Base-by-base conservation (phyloP, 2,113 vertebrate species). In the Petroica traversi region DNA sequence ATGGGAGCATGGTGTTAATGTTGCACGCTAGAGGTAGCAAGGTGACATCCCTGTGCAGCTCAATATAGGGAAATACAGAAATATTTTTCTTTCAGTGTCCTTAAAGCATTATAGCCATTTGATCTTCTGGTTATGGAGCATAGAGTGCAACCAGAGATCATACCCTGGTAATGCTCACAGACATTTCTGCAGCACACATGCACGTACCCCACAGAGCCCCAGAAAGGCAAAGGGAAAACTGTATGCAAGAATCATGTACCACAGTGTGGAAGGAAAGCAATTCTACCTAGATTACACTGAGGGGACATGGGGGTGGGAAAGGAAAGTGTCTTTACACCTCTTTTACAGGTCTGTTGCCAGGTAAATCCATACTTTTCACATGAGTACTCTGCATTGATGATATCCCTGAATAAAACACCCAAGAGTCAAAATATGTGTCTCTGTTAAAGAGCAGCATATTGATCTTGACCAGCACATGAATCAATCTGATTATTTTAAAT, bases 251-350 rank as follows among this genome's bases (percentile, higher is more conserved):
- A 16, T 12, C 34, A 52, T 0, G 0, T 34, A 51, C 38, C 38
- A n/a, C 17, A 49, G 33, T 1, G 0, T 10, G 14, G 31, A 59
- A 75, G 24, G 24, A 85, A 94, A 89, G 52, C 46, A 77, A 2
- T 31, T 31, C 25, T 69, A 23, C 49, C 22, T 29, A 40, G 25
- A 58, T n/a, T 20, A 26, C 18, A 24, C 8, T 23, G 34, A 63
- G 19, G 6, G 41, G 14, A 14, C 3, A 16, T 2, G 1, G 4
- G 8, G 0, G 1, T 49, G 18, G 40, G 19, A 75, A 72, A 68
- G 33, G 3, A 62, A 66, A 25, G 6, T 31, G 19, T 55, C 36
- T 77, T 90, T 40, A 62, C 12, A 43, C 4, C 31, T 54, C 8
- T 66, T 40, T 29, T 54, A 67, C 16, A 58, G 12, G 12, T 45